Evolutionary conservation across 2,113 vertebrate genomes (phyloP), one percentile per base, ranked within the genome.

Genomic region (Coregonus clupeaformis): DNA sequence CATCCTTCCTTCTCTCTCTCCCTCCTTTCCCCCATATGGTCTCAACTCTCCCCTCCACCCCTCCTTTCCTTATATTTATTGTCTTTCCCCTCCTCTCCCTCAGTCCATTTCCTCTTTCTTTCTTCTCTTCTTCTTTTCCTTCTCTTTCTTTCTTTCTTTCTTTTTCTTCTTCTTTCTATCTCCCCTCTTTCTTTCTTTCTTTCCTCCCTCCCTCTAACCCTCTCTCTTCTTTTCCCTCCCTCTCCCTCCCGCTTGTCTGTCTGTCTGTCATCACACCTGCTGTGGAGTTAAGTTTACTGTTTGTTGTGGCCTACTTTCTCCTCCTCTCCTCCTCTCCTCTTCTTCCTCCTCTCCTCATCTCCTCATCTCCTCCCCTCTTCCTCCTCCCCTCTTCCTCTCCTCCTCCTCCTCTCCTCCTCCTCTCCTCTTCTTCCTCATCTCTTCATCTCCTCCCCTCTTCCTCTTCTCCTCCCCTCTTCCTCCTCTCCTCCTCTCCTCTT

Each of bases 341-440:
- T 30, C 30, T 5, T 30, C 5, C 5, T 30, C 30, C 30, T 5
- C 30, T 30, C 30, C 55, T 75, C 77, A 80, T 68, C 77, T 71
- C 88, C 88, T 85, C 88, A 77, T 90, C 89, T 88, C 73, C 73
- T 30, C 30, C 30, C 30, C 30, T 30, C 30, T 30, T 30, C 30
- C 30, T 30, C 30, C 30, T 30, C n/a, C n/a, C 30, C 5, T 30
- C 5, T 30, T 30, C 30, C 30, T 5, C 30, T 30, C 30, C 55
- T 75, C 77, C 80, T 68, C 77, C 88, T 85, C 88, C 78, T 90
- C 89, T 88, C 73, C 73, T 30, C 30, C 30, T n/a, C 30, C 30
- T 30, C 30, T 30, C 30, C 30, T 30, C 30, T 5, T 30, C 5
- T 30, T 30, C 30, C 30, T 5, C n/a, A n/a, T n/a, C n/a, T n/a